phyloP scores from a whole-genome alignment of 1,140 invertebrate species.

The Teleopsis dalmanni region DNA sequence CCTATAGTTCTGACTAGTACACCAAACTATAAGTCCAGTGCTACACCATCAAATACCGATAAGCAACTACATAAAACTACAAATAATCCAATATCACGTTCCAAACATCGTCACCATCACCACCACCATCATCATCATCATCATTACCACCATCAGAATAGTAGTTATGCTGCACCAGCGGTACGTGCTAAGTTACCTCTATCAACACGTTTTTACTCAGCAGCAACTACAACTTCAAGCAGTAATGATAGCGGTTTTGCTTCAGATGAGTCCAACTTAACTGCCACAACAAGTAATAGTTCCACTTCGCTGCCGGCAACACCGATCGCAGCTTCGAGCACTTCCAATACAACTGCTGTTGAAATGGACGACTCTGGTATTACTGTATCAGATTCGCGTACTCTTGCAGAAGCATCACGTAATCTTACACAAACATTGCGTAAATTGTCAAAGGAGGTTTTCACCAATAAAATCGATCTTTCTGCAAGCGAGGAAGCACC shows the following conservation, averaged over 20 bases:
- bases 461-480: conserved; percentile 57
- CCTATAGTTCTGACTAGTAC: conserved; percentile 10
- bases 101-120: conserved; percentile 35
- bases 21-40: conserved; percentile 7
- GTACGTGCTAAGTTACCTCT: background rate
- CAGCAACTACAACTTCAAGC: background rate
- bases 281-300: background rate
- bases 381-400: conserved; percentile 56
- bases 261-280: background rate
- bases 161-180: background rate
- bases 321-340: background rate
- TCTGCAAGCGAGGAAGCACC: conserved; percentile 45
- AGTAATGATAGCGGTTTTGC: conserved; percentile 4
- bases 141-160: conserved; percentile 22
- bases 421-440: conserved; percentile 86
- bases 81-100: conserved; percentile 29
- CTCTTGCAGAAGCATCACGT: conserved; percentile 78
- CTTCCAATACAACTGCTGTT: conserved; percentile 1
- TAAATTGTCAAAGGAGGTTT: conserved; percentile 81
- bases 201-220: background rate
- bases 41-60: too few species aligned
- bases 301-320: background rate
- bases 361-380: conserved; percentile 41
- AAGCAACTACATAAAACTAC: conserved; percentile 38
- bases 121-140: conserved; percentile 33